Evolutionary conservation across 92 coral and sea anemone species (phyloP).

Genomic region (Porites evermanni): DNA sequence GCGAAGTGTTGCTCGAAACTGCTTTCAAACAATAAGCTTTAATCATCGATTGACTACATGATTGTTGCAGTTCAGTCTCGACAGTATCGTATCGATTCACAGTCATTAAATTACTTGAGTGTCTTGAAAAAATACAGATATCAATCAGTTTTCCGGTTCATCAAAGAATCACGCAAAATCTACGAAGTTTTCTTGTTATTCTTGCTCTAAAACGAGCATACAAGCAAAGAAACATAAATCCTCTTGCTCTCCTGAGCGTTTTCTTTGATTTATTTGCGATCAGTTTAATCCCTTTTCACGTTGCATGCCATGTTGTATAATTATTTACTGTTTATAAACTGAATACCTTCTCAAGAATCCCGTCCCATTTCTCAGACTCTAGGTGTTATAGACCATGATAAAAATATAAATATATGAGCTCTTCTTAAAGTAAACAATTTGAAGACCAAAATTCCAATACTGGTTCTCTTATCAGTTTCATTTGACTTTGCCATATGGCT

Average conservation of each 20-base stretch:
- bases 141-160: conserved; percentile 27
- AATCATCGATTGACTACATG: neutral
- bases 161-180: conserved; percentile 12
- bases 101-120: conserved; percentile 22
- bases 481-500: neutral
- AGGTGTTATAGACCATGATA: too few relatives aligned
- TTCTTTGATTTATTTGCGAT: too few relatives aligned
- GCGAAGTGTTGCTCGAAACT: neutral
- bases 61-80: neutral
- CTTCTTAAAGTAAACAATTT: too few relatives aligned
- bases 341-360: too few relatives aligned
- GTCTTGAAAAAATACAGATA: conserved; percentile 19
- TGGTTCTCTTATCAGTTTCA: too few relatives aligned
- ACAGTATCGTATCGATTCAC: conserved; percentile 39
- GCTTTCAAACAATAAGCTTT: conserved; percentile 10
- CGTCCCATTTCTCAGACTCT: too few relatives aligned
- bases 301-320: too few relatives aligned
- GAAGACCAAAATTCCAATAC: too few relatives aligned
- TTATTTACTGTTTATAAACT: too few relatives aligned
- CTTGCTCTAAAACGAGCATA: too few relatives aligned
- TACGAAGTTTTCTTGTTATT: neutral
- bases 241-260: neutral
- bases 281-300: neutral
- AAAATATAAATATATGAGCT: too few relatives aligned
- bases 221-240: neutral